phyloP scores from a whole-genome alignment of 2,113 vertebrate genomes.

The Calyptommatus sinebrachiatus region DNA sequence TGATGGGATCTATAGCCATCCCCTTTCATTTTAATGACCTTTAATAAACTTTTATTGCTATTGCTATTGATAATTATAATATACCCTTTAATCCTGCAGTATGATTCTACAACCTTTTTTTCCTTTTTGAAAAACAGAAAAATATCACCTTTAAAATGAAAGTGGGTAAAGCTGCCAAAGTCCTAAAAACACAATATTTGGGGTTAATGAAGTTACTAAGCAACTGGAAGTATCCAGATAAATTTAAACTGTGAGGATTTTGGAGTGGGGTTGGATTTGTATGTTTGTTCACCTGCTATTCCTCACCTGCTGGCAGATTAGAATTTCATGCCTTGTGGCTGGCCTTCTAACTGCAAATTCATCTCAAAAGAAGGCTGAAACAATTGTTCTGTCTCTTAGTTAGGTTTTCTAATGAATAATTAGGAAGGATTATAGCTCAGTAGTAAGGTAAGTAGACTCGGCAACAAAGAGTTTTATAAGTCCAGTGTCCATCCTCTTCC shows the following conservation, averaged over 20 bases:
- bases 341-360: slow-evolving; percentile 27
- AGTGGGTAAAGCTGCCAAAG: slow-evolving; percentile 24
- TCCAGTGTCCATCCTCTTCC: no score
- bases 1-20: slow-evolving; percentile 91
- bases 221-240: slow-evolving; percentile 6
- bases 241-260: fast-evolving
- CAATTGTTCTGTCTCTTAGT: slow-evolving; percentile 31
- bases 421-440: slow-evolving; percentile 34
- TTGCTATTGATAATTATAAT: slow-evolving; percentile 97
- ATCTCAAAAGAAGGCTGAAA: slow-evolving; percentile 13
- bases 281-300: not conserved
- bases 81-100: slow-evolving; percentile 85
- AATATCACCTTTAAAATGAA: slow-evolving; percentile 70
- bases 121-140: slow-evolving; percentile 61
- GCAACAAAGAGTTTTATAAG: no score
- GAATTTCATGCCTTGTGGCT: slow-evolving; percentile 7
- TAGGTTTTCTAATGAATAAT: slow-evolving; percentile 48
- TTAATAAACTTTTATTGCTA: slow-evolving; percentile 99
- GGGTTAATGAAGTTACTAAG: slow-evolving; percentile 13
- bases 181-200: slow-evolving; percentile 35
- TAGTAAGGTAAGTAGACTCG: no score
- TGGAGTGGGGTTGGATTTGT: not conserved
- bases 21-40: slow-evolving; percentile 99
- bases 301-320: not conserved
- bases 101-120: slow-evolving; percentile 74